These are phyloP conservation scores for Hippocampus comes DNA, from an alignment of 2,113 vertebrate genomes.

Conservation along the genomic window DNA sequence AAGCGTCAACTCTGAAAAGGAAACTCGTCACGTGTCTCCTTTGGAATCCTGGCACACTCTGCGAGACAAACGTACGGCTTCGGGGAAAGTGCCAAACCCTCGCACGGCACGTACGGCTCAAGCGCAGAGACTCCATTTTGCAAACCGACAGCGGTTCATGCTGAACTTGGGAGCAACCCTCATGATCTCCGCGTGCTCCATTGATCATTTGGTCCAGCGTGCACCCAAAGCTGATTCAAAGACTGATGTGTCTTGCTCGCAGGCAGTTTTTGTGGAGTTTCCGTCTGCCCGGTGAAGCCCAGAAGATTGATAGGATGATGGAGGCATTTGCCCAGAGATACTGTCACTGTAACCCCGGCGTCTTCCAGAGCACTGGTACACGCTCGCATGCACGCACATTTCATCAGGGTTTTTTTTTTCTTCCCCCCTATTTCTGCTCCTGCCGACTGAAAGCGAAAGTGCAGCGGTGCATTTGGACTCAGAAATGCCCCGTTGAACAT, in stretches of 20 bases:
- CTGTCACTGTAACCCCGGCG: slow-evolving; percentile 85
- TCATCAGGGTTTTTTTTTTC: neutral
- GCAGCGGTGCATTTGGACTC: no score
- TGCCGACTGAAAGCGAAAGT: neutral
- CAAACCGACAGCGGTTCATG: neutral
- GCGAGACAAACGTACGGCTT: slow-evolving; percentile 6
- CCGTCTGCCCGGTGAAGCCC: slow-evolving; percentile 87
- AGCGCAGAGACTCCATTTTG: neutral
- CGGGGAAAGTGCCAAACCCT: slow-evolving; percentile 25
- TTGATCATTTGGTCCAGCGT: neutral
- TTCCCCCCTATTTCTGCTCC: neutral
- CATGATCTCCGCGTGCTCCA: no score
- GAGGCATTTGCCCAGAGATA: slow-evolving; percentile 90
- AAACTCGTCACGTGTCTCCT: neutral
- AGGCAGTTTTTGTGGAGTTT: slow-evolving; percentile 94
- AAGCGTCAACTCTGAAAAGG: slow-evolving; percentile 22
- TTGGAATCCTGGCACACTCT: neutral
- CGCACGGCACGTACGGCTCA: neutral
- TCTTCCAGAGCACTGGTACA: slow-evolving; percentile 87
- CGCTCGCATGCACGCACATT: neutral
- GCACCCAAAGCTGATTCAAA: neutral
- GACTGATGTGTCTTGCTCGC: neutral
- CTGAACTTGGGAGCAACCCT: neutral
- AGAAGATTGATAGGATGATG: slow-evolving; percentile 95
- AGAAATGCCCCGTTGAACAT: no score